Base-by-base conservation (phyloP, 2,888 invertebrate genomes). In the Acleris emargana region DNA sequence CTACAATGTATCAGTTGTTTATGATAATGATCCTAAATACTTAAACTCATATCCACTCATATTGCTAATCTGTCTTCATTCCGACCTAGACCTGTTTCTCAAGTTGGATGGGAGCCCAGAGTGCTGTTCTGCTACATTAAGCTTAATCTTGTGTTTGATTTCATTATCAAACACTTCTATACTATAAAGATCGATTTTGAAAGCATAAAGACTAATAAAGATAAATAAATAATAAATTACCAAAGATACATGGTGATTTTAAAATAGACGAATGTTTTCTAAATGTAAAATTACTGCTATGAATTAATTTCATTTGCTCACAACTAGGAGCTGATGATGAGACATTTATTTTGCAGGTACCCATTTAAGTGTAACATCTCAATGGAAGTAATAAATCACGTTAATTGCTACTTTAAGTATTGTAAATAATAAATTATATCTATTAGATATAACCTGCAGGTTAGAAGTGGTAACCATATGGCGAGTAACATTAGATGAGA, bases 21-120 rank as follows among this genome's bases (percentile, higher is more conserved):
- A 51, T 22, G 50, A 51, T 51, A 38, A 22, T 17, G 51, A 17
- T 64, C 28, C 38, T 42, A 49, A 59, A 55, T 50, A 25, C 45
- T 55, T 51, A 47, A 32, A 38, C 38, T 43, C 13, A 66, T 55
- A 45, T 38, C 25, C 55, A 49, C 51, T 7, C 43, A 51, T 61
- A 51, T 32, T 52, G 61, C 51, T 66, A 62, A 64, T 66, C 70
- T 68, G 68, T 68, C 69, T 72, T 67, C 62, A 76, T 75, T 69
- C 66, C 73, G 87, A 80, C 89, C 89, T 87, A 88, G 88, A 88
- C 88, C 88, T 69, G 78, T 76, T 86, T 87, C 79, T 71, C 72
- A 79, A 75, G 73, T 89, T 88, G 89, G 89, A 87, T 78, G 75
- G 71, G 76, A 83, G 88, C 89, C 89, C 86, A 87, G 73, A 73